Evolutionary conservation across 2,113 vertebrate species (phyloP).

Genomic region (Chloroceryle aenea): DNA sequence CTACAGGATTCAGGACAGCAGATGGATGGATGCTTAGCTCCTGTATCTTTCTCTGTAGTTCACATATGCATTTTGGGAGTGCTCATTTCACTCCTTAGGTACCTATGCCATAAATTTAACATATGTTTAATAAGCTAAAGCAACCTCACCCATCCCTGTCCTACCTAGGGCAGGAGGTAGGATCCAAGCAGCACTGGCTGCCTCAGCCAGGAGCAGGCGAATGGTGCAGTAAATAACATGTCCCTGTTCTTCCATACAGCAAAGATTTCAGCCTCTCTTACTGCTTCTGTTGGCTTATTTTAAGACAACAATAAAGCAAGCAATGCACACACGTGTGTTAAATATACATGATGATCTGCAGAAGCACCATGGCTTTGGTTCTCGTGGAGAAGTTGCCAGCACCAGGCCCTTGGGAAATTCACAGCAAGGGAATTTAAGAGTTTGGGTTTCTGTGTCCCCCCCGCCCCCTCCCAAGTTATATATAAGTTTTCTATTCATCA

Average conservation of each 20-base stretch:
- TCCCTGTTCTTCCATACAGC: neutral
- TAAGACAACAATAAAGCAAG: constrained; percentile 42
- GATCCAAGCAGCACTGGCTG: neutral
- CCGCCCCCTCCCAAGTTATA: neutral
- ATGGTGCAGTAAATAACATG: accelerated
- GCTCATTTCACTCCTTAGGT: neutral
- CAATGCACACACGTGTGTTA: constrained; percentile 42
- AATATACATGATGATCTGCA: constrained; percentile 65
- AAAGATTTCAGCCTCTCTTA: neutral
- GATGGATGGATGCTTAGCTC: neutral
- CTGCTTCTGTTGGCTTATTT: constrained; percentile 49
- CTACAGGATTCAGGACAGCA: neutral
- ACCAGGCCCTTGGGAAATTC: constrained; percentile 30
- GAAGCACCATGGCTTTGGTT: constrained; percentile 49
- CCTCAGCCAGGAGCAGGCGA: neutral
- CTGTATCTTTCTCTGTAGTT: neutral
- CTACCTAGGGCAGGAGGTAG: neutral
- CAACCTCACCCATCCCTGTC: no score
- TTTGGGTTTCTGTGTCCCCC: neutral
- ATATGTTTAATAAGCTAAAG: neutral
- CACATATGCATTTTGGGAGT: neutral
- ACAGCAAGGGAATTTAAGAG: constrained; percentile 12
- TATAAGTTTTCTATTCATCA: constrained; percentile 63
- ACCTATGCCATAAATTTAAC: neutral
- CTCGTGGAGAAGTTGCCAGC: constrained; percentile 28